phyloP scores from a whole-genome alignment of 2,888 invertebrate species.

The Argynnis bischoffii region DNA sequence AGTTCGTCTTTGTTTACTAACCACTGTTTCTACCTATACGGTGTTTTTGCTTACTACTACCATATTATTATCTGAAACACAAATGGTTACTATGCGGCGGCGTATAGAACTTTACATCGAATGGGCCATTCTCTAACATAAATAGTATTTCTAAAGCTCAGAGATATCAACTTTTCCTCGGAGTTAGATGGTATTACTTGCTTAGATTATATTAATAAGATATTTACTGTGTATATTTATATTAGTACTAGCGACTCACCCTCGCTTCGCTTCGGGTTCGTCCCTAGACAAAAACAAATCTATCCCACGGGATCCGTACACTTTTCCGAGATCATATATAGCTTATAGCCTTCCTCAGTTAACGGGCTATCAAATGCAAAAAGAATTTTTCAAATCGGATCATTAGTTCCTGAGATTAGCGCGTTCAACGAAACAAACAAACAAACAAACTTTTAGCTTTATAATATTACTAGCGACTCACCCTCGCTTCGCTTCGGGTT shows the following conservation, averaged over 20 bases:
- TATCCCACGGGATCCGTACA: too few species aligned
- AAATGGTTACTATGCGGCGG: constrained; percentile 15
- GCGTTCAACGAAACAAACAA: too few species aligned
- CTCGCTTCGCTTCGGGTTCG: neutral
- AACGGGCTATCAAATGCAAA: too few species aligned
- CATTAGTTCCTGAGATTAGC: too few species aligned
- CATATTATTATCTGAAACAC: constrained; percentile 20
- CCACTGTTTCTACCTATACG: constrained; percentile 39
- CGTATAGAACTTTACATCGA: neutral
- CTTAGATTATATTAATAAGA: constrained; percentile 2
- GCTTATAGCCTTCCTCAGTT: too few species aligned
- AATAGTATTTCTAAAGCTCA: constrained; percentile 34
- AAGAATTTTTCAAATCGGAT: too few species aligned
- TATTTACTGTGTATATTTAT: neutral
- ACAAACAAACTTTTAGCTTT: too few species aligned
- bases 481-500: too few species aligned
- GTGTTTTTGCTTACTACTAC: neutral
- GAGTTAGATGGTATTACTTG: constrained; percentile 6
- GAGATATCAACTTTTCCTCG: constrained; percentile 21
- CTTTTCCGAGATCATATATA: too few species aligned
- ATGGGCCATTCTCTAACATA: constrained; percentile 24
- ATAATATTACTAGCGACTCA: too few species aligned
- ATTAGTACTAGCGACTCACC: too few species aligned
- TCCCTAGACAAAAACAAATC: too few species aligned
- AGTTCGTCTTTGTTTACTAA: constrained; percentile 54